Base-by-base conservation (phyloP, 2,888 invertebrate species). In the Drosophila borborema region DNA sequence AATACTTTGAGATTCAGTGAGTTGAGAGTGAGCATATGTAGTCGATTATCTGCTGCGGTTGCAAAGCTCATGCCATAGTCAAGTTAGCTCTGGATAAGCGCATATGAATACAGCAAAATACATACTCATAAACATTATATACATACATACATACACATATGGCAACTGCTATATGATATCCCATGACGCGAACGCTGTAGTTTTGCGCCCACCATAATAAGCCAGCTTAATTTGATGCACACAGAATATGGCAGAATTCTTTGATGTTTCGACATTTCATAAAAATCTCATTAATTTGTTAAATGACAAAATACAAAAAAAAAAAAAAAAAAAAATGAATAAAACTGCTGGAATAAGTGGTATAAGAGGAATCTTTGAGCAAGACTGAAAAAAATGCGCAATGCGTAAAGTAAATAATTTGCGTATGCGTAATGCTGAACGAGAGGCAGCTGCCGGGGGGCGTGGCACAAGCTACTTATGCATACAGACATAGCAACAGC, bases 221-320 rank as follows among this genome's bases (percentile, higher is more conserved):
- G 81, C 89, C 75, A 65, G 70, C 72, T 78, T 84, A 84, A 84
- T 84, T 88, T 78, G 67, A 67, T 66, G 72, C 66, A 60, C 64
- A 38, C 31, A 20, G 70, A 23, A 58, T 61, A 54, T 67, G 53
- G 16, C 38, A 54, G 62, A 72, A 70, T 65, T 72, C 77, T 80
- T 80, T 80, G 79, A 80, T 77, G 81, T 80, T 66, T 65, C 67
- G 58, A 70, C 72, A 59, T 79, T 79, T 77, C 74, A 80, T 71
- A 82, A 82, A 81, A 77, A 66, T 65, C 84, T 77, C 79, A 83
- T 83, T 83, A 86, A 71, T 81, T 79, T 79, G 65, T 68, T 75
- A 72, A 63, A 73, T 72, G 63, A 58, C 38, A 58, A 45, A 58
- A 18, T 38, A 54, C 18, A 40, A 16, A 16, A 40, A 31, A 31